Base-by-base conservation (phyloP, 2,888 invertebrate species). In the Nomada goodeniana region DNA sequence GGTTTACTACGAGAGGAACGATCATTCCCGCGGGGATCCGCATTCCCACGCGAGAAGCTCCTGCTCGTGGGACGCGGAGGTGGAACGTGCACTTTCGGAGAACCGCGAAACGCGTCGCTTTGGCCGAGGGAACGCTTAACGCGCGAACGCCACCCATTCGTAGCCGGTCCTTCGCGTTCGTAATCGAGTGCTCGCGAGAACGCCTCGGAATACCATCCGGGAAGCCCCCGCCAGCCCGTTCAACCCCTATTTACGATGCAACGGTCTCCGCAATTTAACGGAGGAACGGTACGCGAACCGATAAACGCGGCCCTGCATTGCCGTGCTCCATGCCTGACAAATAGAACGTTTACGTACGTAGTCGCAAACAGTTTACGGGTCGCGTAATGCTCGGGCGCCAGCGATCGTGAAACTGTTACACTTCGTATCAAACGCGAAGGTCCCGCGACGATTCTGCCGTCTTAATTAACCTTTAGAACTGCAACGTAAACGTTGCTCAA, bases 201-300 rank as follows among this genome's bases (percentile, higher is more conserved):
- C 84, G 23, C 81, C 77, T 77, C 57, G 69, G 57, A 64, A 64
- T 69, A 63, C 57, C 65, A 36, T 11, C 29, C 47, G 36, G 20
- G 36, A 52, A 55, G 42, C 71, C 60, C 23, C 7, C 55, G 26
- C 13, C 65, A 36, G 13, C 70, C 61, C 76, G 76, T 76, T 65
- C 85, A 77, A 71, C 79, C 72, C 68, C 87, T 88, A 88, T 91
- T 91, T 90, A 86, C 90, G 86, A 86, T 86, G 83, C 85, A 79
- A 80, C 73, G 61, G 55, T 72, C 71, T 82, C 84, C 81, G 86
- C 89, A 90, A 90, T 91, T 91, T 86, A 88, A 61, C 84, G 65
- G 70, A 71, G 80, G 89, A 90, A 89, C 83, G 79, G 78, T 84
- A 81, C 23, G 23, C n/a, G 83, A 74, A 80, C 82, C 88, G 89